Conservation (phyloP, 2,888 invertebrate species). For the Cataglyphis cursor region DNA sequence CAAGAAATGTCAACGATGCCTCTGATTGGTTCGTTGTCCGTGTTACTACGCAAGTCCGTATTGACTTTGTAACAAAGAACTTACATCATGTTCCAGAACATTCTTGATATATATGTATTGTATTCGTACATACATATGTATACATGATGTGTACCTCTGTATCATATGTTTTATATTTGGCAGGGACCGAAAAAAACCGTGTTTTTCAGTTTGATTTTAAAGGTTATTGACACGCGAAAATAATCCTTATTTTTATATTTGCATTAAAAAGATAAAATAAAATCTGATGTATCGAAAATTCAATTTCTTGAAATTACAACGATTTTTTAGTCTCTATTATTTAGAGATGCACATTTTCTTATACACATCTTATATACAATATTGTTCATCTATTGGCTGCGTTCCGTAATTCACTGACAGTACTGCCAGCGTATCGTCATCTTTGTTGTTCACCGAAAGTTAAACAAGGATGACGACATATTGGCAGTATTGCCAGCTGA, state of each 20-base stretch:
- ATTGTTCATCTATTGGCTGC: not conserved
- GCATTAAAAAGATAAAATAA: not conserved
- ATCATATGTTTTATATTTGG: not conserved
- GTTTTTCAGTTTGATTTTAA: not conserved
- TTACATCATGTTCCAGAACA: not conserved
- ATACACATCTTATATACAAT: not conserved
- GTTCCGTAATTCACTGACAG: too few species aligned
- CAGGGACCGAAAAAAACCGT: not conserved
- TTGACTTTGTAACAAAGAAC: conserved; percentile 17
- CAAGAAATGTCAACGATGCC: not conserved
- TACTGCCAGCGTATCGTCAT: too few species aligned
- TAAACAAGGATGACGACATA: too few species aligned
- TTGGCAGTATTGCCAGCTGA: too few species aligned
- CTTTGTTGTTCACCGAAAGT: too few species aligned
- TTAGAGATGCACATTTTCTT: not conserved
- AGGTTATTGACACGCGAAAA: not conserved
- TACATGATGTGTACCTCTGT: not conserved
- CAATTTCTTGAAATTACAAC: not conserved
- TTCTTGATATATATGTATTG: not conserved
- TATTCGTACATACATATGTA: not conserved
- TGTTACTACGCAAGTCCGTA: not conserved
- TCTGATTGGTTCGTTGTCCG: conserved; percentile 8
- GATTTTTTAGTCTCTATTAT: not conserved
- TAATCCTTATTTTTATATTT: not conserved
- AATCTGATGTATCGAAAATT: not conserved